A percentile compares a stretch with the other conserved stretches of the same genome.
phyloP scores from a whole-genome alignment of 2,797 vertebrate species.

The Etheostoma perlongum region DNA sequence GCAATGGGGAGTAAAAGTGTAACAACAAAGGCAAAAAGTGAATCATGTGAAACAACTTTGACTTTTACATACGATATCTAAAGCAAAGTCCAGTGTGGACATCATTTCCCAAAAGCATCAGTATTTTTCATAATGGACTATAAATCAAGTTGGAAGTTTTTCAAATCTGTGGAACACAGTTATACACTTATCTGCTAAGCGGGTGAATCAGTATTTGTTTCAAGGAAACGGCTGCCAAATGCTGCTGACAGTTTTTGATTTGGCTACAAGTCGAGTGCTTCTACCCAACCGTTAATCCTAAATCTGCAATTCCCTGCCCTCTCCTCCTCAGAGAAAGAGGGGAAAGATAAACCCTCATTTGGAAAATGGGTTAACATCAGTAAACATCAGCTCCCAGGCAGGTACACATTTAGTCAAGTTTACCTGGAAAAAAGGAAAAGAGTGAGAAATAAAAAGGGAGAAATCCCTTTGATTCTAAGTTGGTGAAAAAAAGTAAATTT shows the following conservation, averaged over 20 bases:
- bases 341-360: slow-evolving; percentile 63
- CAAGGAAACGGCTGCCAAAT: slow-evolving; percentile 41
- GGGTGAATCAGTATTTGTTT: slow-evolving; percentile 49
- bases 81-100: not conserved
- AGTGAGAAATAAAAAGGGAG: slow-evolving; percentile 41
- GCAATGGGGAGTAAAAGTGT: slow-evolving; percentile 47
- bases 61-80: slow-evolving; percentile 34
- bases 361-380: slow-evolving; percentile 35
- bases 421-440: slow-evolving; percentile 49
- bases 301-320: slow-evolving; percentile 13
- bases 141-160: slow-evolving; percentile 36
- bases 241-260: slow-evolving; percentile 29
- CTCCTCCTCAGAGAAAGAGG: slow-evolving; percentile 11
- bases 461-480: slow-evolving; percentile 84
- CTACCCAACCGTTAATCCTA: slow-evolving; percentile 18
- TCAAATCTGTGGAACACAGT: slow-evolving; percentile 29
- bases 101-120: slow-evolving; percentile 7
- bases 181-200: slow-evolving; percentile 40
- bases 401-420: slow-evolving; percentile 74
- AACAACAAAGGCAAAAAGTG: slow-evolving; percentile 67
- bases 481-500: slow-evolving; percentile 83
- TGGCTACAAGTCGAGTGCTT: slow-evolving; percentile 18
- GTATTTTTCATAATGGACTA: slow-evolving; percentile 10
- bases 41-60: slow-evolving; percentile 29
- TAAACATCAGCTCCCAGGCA: slow-evolving; percentile 75